Evolutionary conservation across 2,113 vertebrate genomes (phyloP).

Genomic region (Microcebus murinus): DNA sequence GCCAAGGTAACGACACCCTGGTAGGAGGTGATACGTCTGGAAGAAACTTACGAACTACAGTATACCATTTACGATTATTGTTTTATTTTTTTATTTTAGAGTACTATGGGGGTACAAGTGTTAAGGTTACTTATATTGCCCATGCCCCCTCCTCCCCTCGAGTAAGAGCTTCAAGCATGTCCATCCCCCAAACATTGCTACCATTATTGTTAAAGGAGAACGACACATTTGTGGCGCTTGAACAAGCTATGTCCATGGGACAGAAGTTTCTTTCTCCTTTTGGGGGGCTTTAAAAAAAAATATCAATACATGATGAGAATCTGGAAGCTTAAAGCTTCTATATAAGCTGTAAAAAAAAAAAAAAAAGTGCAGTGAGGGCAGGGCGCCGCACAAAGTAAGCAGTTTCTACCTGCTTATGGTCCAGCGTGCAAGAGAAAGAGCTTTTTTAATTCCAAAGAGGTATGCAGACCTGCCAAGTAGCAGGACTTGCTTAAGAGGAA

Average conservation of each 20-base stretch:
- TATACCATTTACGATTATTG: neutral
- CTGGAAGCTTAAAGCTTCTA: neutral
- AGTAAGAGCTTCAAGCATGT: too few species aligned
- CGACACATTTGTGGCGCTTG: neutral
- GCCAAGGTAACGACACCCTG: neutral
- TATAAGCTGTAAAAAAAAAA: neutral
- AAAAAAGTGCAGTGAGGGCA: too few species aligned
- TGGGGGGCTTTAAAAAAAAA: neutral
- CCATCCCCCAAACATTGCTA: too few species aligned
- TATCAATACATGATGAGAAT: neutral
- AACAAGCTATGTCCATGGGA: neutral
- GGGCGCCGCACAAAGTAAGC: neutral
- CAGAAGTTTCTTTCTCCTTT: neutral
- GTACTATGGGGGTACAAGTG: too few species aligned
- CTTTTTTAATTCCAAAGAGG: neutral
- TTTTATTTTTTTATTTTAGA: too few species aligned
- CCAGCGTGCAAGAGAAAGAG: neutral
- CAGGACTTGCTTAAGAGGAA: neutral
- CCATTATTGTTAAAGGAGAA: neutral
- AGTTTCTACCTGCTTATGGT: neutral
- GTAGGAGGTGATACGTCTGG: accelerated
- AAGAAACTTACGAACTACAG: neutral
- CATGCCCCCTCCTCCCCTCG: too few species aligned
- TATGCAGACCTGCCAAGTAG: neutral
- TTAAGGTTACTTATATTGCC: too few species aligned